Conservation (phyloP, 2,888 invertebrate genomes). For the Cremastinae sp. region DNA sequence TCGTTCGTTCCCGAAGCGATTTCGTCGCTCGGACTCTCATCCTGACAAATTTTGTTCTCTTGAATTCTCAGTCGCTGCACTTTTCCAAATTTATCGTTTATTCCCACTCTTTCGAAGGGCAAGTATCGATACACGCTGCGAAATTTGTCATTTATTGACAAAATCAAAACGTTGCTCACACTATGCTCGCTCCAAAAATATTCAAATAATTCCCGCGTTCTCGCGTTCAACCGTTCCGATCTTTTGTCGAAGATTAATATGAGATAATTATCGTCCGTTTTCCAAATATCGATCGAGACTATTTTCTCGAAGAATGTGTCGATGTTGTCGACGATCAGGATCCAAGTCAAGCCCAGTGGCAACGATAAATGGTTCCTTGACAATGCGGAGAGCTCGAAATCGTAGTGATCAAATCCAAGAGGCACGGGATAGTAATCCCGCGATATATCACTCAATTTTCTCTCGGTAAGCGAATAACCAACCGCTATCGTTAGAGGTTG, state of each 20-base stretch:
- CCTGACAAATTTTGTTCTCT: background rate
- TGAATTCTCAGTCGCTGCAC: slow-evolving; percentile 51
- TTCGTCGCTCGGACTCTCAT: background rate
- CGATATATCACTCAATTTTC: slow-evolving; percentile 39
- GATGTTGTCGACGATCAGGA: slow-evolving; percentile 57
- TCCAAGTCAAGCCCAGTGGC: slow-evolving; percentile 63
- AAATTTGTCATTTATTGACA: slow-evolving; percentile 62
- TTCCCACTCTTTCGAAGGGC: slow-evolving; percentile 58
- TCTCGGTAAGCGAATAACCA: slow-evolving; percentile 46
- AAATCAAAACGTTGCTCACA: slow-evolving; percentile 53
- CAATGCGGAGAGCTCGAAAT: slow-evolving; percentile 43
- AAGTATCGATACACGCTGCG: slow-evolving; percentile 62
- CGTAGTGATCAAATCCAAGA: slow-evolving; percentile 51
- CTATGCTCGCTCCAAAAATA: slow-evolving; percentile 63
- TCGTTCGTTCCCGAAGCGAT: background rate
- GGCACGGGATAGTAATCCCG: slow-evolving; percentile 49
- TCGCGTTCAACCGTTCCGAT: slow-evolving; percentile 17
- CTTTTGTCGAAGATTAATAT: slow-evolving; percentile 52
- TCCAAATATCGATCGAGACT: slow-evolving; percentile 60
- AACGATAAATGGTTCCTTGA: background rate
- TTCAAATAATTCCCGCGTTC: slow-evolving; percentile 38
- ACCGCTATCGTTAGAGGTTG: slow-evolving; percentile 61
- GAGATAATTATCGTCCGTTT: slow-evolving; percentile 59
- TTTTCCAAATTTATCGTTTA: slow-evolving; percentile 46
- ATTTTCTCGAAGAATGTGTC: slow-evolving; percentile 52